Evolutionary conservation across 2,797 vertebrate genomes (phyloP).

Genomic region (Ctenosaura bakeri): DNA sequence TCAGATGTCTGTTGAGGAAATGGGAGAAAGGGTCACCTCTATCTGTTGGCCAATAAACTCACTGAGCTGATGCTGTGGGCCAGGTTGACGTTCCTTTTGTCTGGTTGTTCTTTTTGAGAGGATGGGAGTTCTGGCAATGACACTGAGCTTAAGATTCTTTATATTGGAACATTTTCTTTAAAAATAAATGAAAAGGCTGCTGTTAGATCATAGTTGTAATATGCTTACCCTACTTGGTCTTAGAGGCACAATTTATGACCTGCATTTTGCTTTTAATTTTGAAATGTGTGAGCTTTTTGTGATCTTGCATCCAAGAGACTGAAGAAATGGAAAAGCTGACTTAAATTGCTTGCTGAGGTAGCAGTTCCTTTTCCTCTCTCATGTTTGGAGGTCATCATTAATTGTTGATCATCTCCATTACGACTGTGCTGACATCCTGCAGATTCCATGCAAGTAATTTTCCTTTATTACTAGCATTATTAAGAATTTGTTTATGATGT

Average conservation of each 20-base stretch:
- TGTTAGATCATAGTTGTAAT: background rate
- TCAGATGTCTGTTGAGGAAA: background rate
- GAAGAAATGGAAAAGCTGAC: conserved; percentile 1
- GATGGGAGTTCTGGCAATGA: background rate
- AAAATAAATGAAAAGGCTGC: background rate
- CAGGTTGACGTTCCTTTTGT: background rate
- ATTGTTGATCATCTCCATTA: conserved; percentile 43
- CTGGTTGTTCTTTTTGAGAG: background rate
- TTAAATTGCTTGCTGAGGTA: conserved; percentile 8
- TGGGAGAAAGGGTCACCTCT: background rate
- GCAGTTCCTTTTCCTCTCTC: background rate
- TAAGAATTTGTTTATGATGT: conserved; percentile 49
- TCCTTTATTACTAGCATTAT: conserved; percentile 53
- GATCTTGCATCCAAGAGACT: background rate
- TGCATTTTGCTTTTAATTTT: background rate
- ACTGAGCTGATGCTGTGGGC: background rate
- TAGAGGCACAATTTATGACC: background rate
- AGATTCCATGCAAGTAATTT: conserved; percentile 56
- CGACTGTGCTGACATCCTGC: conserved; percentile 54
- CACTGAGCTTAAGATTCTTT: background rate
- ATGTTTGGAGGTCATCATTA: conserved; percentile 37
- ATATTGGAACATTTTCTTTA: background rate
- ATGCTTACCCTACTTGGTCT: background rate
- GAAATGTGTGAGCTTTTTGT: background rate
- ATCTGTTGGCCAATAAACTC: background rate